Conservation (phyloP, 2,113 vertebrate genomes). For the Pelmatolapia mariae region DNA sequence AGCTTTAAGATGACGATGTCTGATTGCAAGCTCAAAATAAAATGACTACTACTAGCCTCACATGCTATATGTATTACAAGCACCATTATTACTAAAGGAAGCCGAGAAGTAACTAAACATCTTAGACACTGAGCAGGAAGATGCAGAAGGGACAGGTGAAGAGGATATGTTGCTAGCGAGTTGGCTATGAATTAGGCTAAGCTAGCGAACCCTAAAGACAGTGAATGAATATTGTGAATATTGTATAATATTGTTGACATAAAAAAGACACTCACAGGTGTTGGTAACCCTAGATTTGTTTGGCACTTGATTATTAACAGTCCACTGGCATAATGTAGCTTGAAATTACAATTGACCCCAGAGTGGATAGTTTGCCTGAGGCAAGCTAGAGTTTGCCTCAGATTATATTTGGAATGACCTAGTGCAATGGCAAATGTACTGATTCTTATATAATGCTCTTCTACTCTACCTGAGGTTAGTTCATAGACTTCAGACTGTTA, state of each 20-base stretch:
- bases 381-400: neutral
- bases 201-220: neutral
- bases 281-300: neutral
- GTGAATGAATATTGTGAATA: neutral
- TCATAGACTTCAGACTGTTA: too few relatives aligned
- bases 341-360: neutral
- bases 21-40: neutral
- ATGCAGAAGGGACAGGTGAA: neutral
- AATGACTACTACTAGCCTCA: neutral
- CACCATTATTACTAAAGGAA: neutral
- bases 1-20: neutral
- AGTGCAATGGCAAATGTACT: neutral
- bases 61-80: neutral
- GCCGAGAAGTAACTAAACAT: neutral
- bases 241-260: neutral
- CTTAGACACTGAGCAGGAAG: neutral
- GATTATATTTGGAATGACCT: neutral
- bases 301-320: neutral
- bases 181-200: neutral
- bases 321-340: neutral
- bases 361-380: neutral
- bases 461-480: too few relatives aligned
- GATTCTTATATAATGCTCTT: too few relatives aligned
- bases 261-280: neutral
- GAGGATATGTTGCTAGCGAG: neutral